These are phyloP conservation scores for Brachionus paranguensis DNA, from an alignment of 1,140 invertebrate genomes.

Conservation along the genomic window DNA sequence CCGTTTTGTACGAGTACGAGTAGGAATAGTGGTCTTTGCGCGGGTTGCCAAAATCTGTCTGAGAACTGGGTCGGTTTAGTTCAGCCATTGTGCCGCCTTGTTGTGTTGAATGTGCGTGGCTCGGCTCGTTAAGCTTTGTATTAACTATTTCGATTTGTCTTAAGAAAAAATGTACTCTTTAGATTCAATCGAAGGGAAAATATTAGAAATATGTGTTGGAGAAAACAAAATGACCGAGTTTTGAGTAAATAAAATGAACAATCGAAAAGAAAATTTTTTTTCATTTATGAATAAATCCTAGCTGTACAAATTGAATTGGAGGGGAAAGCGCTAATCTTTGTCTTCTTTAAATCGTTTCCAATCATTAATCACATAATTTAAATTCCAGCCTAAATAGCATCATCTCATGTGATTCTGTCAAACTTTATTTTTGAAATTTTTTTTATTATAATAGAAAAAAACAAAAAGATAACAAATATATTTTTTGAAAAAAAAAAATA, in stretches of 20 bases:
- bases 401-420: background rate
- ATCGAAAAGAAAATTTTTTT: background rate
- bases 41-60: background rate
- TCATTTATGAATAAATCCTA: slow-evolving; percentile 9
- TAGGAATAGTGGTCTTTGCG: slow-evolving; percentile 40
- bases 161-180: background rate
- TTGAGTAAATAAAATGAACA: background rate
- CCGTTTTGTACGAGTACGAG: slow-evolving; percentile 23
- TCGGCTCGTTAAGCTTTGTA: background rate
- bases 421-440: background rate
- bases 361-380: background rate
- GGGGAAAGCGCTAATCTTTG: slow-evolving; percentile 27
- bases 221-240: slow-evolving; percentile 25
- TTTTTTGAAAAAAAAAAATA: no score
- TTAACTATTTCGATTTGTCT: background rate
- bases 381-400: background rate
- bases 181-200: background rate
- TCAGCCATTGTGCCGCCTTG: background rate
- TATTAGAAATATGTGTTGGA: background rate
- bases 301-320: slow-evolving; percentile 25
- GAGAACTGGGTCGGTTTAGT: background rate
- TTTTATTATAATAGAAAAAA: no score
- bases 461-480: no score
- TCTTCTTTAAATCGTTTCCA: background rate
- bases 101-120: background rate